Base-by-base conservation (phyloP, 2,888 invertebrate species). In the Conus canariensis region DNA sequence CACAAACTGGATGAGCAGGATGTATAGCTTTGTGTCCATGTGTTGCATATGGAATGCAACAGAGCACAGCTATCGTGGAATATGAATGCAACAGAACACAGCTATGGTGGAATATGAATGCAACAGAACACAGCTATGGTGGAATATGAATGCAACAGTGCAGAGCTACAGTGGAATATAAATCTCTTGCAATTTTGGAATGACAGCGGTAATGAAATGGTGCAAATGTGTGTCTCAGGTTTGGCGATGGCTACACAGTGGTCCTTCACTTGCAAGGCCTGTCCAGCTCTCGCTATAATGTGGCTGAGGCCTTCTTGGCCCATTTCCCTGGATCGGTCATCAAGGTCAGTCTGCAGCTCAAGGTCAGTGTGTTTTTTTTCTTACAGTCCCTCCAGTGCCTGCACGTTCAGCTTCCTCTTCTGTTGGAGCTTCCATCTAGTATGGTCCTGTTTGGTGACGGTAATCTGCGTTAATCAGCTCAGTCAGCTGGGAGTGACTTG, bases 221-320 rank as follows among this genome's bases (percentile, higher is more conserved):
- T 45, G 45, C 45, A 2, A 45, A 19, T 22, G 70, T 22, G 58
- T 30, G 30, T 86, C 59, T 60, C 91, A 96, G 96, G 92, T 96
- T 95, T 93, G 96, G 96, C 59, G 94, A 95, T 90, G 96, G 95
- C 19, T 96, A 96, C 92, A 95, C 95, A 5, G 93, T 96, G 30
- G 93, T 93, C 14, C 88, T 94, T 30, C 91, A 91, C n/a, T 87
- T 94, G 70, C 91, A 91, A 59, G 93, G 93, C 9, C 89, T 92
- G 7, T 90, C 93, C 4, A 91, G 91, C n/a, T 91, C 92, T 16
- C 91, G 89, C n/a, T 67, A 90, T 45, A 90, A 88, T 22, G 91
- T 95, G 16, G 92, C 91, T 19, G 92, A 94, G 25, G 91, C 93
- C 30, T 92, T 95, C 82, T 88, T 93, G 25, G 70, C 87, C 9